Evolutionary conservation across 2,797 vertebrate genomes (phyloP).

Genomic region (Premnoplex brunnescens): DNA sequence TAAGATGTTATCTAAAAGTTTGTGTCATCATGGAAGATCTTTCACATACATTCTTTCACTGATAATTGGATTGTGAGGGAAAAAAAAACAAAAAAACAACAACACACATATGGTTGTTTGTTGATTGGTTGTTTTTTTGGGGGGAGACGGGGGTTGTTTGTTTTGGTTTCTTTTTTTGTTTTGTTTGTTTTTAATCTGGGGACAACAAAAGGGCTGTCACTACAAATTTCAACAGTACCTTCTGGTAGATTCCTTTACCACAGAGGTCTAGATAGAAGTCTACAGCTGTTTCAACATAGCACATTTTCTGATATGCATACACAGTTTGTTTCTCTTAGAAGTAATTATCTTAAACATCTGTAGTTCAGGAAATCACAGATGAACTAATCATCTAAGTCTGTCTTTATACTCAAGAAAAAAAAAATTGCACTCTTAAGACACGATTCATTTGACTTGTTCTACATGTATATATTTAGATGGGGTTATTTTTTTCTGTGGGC

Average conservation of each 20-base stretch:
- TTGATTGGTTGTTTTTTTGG: accelerated
- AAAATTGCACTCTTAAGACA: background rate
- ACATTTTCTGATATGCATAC: background rate
- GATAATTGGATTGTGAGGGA: background rate
- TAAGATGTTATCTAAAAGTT: background rate
- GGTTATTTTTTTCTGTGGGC: background rate
- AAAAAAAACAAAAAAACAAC: no score
- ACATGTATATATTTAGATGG: background rate
- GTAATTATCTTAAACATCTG: background rate
- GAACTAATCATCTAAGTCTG: background rate
- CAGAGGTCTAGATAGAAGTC: background rate
- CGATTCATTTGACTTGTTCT: background rate
- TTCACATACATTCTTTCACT: background rate
- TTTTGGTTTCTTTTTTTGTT: background rate
- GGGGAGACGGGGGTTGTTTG: accelerated
- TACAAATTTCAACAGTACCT: background rate
- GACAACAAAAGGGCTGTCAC: accelerated
- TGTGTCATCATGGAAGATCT: background rate
- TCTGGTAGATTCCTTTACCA: background rate
- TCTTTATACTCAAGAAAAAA: background rate
- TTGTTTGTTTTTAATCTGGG: background rate
- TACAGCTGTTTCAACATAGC: background rate
- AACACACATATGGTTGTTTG: background rate
- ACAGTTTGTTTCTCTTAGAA: background rate
- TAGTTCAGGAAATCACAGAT: background rate